phyloP scores from a whole-genome alignment of 2,113 vertebrate genomes.

The Phyllopteryx taeniolatus region DNA sequence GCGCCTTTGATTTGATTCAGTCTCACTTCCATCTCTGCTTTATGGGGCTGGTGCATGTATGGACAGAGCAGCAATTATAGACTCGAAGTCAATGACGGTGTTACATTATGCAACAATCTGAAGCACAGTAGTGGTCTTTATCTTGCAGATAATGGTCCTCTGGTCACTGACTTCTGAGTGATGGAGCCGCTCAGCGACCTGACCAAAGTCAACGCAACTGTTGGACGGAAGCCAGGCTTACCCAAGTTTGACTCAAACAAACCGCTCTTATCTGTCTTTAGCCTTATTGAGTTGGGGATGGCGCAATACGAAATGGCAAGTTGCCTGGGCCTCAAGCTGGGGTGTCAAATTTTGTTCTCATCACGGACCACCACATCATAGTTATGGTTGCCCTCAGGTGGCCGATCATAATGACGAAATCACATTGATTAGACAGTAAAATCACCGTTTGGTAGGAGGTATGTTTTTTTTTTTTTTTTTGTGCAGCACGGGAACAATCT shows the following conservation, averaged over 20 bases:
- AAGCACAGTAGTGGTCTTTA: background rate
- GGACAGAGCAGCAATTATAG: background rate
- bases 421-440: background rate
- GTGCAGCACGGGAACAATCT: background rate
- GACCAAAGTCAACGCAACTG: background rate
- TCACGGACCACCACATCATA: background rate
- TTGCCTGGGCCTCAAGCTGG: background rate
- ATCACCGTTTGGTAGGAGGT: background rate
- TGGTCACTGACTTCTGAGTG: constrained; percentile 19
- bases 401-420: background rate
- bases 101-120: background rate
- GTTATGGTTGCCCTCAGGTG: background rate
- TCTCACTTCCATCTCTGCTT: background rate
- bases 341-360: background rate
- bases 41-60: background rate
- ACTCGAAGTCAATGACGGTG: background rate
- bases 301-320: constrained; percentile 19
- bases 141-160: constrained; percentile 6
- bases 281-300: background rate
- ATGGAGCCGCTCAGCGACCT: constrained; percentile 22
- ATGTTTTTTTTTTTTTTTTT: background rate
- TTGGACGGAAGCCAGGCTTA: background rate
- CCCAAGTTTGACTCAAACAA: constrained; percentile 7
- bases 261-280: background rate
- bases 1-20: background rate